phyloP scores from a whole-genome alignment of 2,797 vertebrate genomes.

The Adelosebastes latens region DNA sequence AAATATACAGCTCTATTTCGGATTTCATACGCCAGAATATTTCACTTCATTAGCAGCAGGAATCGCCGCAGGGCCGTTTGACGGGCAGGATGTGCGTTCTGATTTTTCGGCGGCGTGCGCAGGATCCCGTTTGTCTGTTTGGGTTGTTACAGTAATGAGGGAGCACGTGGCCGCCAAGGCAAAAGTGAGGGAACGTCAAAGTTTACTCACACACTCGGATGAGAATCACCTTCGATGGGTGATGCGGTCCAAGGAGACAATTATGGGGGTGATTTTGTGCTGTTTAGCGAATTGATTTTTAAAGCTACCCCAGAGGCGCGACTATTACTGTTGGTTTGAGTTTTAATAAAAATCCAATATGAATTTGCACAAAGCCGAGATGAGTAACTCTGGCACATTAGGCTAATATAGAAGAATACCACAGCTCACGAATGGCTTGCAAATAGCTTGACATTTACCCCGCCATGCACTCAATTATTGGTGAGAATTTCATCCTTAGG shows the following conservation, averaged over 20 bases:
- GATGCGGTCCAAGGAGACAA: constrained; percentile 75
- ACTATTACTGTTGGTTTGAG: constrained; percentile 75
- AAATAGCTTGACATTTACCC: constrained; percentile 79
- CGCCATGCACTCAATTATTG: constrained; percentile 66
- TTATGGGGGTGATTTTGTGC: constrained; percentile 76
- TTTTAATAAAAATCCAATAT: constrained; percentile 83
- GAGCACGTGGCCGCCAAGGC: constrained; percentile 18
- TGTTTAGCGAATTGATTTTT: constrained; percentile 83
- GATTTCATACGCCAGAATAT: constrained; percentile 63
- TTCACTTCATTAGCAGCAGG: constrained; percentile 74
- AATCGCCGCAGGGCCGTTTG: constrained; percentile 59
- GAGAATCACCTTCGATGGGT: constrained; percentile 72
- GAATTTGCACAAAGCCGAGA: constrained; percentile 77
- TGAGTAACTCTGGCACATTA: constrained; percentile 72
- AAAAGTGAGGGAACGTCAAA: constrained; percentile 40
- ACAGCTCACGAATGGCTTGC: constrained; percentile 56
- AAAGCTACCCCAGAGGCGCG: constrained; percentile 76
- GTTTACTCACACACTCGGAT: constrained; percentile 60
- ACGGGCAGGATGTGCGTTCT: constrained; percentile 53
- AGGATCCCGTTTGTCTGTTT: constrained; percentile 44
- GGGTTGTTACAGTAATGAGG: constrained; percentile 50
- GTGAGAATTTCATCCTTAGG: constrained; percentile 58
- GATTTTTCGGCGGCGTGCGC: constrained; percentile 23
- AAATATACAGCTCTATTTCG: constrained; percentile 76
- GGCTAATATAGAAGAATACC: constrained; percentile 77